Conservation (phyloP, 2,113 vertebrate genomes). For the Rana temporaria region DNA sequence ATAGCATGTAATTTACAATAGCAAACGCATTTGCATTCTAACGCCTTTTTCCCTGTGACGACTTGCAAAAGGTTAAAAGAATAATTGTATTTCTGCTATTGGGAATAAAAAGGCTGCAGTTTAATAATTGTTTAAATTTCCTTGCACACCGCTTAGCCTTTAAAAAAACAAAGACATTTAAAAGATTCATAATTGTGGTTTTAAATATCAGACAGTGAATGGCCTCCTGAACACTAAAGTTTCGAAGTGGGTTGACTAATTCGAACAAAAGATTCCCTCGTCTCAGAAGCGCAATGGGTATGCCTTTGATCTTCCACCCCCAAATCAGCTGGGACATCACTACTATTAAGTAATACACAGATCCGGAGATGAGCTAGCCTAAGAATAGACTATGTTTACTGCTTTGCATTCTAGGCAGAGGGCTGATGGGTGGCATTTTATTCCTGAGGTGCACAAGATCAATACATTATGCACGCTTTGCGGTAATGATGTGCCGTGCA, state of each 20-base stretch:
- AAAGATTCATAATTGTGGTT: slow-evolving; percentile 46
- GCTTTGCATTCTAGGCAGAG: slow-evolving; percentile 27
- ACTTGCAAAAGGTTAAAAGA: slow-evolving; percentile 23
- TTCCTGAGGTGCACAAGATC: slow-evolving; percentile 38
- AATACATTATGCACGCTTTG: slow-evolving; percentile 53
- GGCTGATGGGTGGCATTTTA: slow-evolving; percentile 16
- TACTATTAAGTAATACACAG: slow-evolving; percentile 11
- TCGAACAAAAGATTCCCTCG: slow-evolving; percentile 35
- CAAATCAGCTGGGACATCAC: slow-evolving; percentile 18
- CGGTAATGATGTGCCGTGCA: slow-evolving; percentile 46
- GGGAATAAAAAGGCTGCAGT: slow-evolving; percentile 6
- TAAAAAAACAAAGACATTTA: slow-evolving; percentile 22
- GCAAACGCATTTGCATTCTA: slow-evolving; percentile 14
- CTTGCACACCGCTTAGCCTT: slow-evolving; percentile 13
- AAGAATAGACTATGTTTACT: slow-evolving; percentile 46
- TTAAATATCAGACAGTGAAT: slow-evolving; percentile 11
- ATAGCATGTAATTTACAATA: no score
- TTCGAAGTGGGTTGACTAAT: slow-evolving; percentile 29
- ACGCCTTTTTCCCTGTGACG: neutral
- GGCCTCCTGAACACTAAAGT: neutral
- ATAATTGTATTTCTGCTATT: neutral
- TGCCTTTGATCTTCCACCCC: slow-evolving; percentile 47
- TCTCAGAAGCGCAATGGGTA: slow-evolving; percentile 7
- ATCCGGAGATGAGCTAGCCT: slow-evolving; percentile 11
- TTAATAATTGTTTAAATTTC: slow-evolving; percentile 34